Conservation (phyloP, 2,797 vertebrate genomes). For the Esox lucius region DNA sequence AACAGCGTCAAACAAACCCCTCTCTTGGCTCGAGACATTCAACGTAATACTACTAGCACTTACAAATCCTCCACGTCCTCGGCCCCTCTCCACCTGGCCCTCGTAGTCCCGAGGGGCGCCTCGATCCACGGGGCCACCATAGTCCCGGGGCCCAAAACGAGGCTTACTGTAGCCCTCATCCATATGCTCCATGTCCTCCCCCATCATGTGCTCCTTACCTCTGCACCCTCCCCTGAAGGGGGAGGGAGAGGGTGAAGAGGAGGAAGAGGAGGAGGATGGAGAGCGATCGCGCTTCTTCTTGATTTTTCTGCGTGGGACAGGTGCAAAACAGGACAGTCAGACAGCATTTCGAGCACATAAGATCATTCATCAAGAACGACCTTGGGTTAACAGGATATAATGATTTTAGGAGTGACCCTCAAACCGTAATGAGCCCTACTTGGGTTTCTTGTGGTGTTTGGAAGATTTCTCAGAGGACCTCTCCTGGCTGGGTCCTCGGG, state of each 20-base stretch:
- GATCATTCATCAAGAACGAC: no score
- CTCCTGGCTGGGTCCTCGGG: constrained; percentile 90
- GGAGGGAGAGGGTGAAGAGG: constrained; percentile 80
- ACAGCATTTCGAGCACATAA: not conserved
- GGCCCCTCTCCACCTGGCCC: constrained; percentile 63
- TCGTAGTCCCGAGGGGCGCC: constrained; percentile 64
- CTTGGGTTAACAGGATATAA: no score
- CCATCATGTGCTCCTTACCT: constrained; percentile 71
- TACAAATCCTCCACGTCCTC: constrained; percentile 91
- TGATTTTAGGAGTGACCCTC: no score
- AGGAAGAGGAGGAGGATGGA: constrained; percentile 91
- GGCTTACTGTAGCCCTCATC: constrained; percentile 84
- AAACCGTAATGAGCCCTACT: constrained; percentile 59
- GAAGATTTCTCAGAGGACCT: constrained; percentile 91
- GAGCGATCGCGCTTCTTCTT: constrained; percentile 93
- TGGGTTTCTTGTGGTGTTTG: constrained; percentile 95
- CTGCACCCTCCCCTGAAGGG: constrained; percentile 77
- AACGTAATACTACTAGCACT: constrained; percentile 59
- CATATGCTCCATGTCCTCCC: constrained; percentile 84
- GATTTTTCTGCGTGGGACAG: constrained; percentile 81
- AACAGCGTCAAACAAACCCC: no score
- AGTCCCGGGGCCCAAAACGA: constrained; percentile 86
- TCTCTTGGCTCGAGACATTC: no score
- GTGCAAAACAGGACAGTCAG: not conserved
- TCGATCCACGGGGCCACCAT: constrained; percentile 63